Conservation (phyloP, 2,113 vertebrate genomes). For the Diphyllodes magnificus region DNA sequence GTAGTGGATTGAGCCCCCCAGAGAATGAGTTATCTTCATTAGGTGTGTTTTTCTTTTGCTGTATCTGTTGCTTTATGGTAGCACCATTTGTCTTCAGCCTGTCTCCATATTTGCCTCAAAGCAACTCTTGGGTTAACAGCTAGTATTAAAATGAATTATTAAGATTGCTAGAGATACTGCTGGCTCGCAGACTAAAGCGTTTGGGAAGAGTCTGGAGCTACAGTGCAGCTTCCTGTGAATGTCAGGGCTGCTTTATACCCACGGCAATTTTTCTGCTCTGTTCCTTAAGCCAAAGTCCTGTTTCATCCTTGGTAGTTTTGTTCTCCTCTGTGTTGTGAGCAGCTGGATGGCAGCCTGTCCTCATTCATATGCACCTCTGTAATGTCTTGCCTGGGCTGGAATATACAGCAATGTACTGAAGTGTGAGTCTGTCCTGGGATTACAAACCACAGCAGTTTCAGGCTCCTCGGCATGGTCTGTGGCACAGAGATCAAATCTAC, state of each 20-base stretch:
- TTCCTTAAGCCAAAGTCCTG: neutral
- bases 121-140: conserved; percentile 1
- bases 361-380: neutral
- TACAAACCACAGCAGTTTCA: neutral
- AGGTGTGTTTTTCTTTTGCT: neutral
- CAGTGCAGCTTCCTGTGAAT: neutral
- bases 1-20: neutral
- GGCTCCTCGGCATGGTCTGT: neutral
- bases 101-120: neutral
- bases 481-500: neutral
- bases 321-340: neutral
- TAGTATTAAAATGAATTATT: conserved; percentile 13
- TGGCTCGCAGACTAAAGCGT: neutral
- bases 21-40: neutral
- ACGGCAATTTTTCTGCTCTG: neutral
- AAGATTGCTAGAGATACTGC: neutral
- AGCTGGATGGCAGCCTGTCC: neutral
- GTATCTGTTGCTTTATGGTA: neutral
- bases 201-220: neutral
- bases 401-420: neutral
- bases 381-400: neutral
- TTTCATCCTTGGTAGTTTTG: neutral
- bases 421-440: neutral
- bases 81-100: neutral
- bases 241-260: neutral